Conservation (phyloP, 2,797 vertebrate genomes). For the Lepilemur septentrionalis region DNA sequence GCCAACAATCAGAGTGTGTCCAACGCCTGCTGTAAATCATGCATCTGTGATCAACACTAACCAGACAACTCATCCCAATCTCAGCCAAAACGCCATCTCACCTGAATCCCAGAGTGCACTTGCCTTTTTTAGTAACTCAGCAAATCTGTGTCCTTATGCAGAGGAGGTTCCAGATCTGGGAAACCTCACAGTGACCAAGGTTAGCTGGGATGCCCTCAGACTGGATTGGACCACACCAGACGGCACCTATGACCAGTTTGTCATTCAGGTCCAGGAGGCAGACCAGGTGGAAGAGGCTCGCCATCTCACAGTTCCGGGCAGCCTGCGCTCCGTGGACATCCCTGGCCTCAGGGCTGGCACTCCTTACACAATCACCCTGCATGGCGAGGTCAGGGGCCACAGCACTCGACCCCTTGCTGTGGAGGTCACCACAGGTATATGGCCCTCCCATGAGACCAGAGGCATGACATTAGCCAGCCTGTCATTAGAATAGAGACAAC, state of each 20-base stretch:
- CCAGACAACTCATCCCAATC: background rate
- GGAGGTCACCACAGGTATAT: conserved; percentile 87
- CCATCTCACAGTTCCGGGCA: conserved; percentile 80
- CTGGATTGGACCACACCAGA: conserved; percentile 85
- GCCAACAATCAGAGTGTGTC: background rate
- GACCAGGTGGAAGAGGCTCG: conserved; percentile 62
- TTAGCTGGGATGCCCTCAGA: conserved; percentile 92
- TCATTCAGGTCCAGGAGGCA: conserved; percentile 81
- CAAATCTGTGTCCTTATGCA: conserved; percentile 87
- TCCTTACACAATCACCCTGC: conserved; percentile 83
- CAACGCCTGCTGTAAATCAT: background rate
- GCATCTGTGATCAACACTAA: background rate
- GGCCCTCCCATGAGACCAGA: background rate
- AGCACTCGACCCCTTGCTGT: conserved; percentile 82
- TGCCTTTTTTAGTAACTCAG: conserved; percentile 73
- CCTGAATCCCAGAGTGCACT: background rate
- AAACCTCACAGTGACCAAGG: conserved; percentile 87
- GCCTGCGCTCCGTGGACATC: conserved; percentile 79
- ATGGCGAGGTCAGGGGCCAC: conserved; percentile 81
- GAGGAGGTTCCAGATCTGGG: conserved; percentile 88
- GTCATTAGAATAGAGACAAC: background rate
- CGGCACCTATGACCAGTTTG: conserved; percentile 83
- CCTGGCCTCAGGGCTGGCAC: conserved; percentile 82
- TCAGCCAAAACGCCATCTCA: background rate
- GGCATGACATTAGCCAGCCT: background rate